Evolutionary conservation across 2,797 vertebrate species (phyloP).

Genomic region (Malacoctenus gilli): DNA sequence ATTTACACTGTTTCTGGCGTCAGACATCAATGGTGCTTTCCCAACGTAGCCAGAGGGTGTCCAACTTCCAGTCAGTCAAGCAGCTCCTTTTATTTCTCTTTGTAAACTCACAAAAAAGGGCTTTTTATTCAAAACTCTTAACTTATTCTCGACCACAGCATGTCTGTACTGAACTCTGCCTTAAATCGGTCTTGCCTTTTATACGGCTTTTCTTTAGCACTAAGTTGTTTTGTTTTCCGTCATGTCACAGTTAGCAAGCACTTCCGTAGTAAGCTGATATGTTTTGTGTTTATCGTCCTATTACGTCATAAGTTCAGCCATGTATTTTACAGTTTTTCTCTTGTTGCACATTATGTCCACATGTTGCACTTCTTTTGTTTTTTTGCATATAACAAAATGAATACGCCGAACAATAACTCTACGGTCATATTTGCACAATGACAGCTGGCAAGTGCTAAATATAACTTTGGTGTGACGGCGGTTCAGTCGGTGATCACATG

Average conservation of each 20-base stretch:
- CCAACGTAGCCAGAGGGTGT: slow-evolving; percentile 46
- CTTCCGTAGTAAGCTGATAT: slow-evolving; percentile 71
- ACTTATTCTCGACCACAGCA: slow-evolving; percentile 58
- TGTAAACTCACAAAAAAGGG: slow-evolving; percentile 40
- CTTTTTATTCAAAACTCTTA: slow-evolving; percentile 43
- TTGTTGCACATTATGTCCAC: slow-evolving; percentile 79
- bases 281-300: slow-evolving; percentile 58
- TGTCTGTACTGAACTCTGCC: slow-evolving; percentile 63
- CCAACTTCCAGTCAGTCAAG: slow-evolving; percentile 25
- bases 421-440: slow-evolving; percentile 66
- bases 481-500: slow-evolving; percentile 28
- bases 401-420: slow-evolving; percentile 44
- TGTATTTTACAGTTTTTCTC: slow-evolving; percentile 58
- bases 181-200: slow-evolving; percentile 58
- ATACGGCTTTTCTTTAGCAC: slow-evolving; percentile 64
- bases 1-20: slow-evolving; percentile 23
- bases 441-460: slow-evolving; percentile 43
- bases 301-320: slow-evolving; percentile 38
- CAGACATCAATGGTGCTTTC: slow-evolving; percentile 16
- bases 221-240: slow-evolving; percentile 63
- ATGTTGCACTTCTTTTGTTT: slow-evolving; percentile 77
- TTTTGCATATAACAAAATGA: slow-evolving; percentile 49
- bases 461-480: slow-evolving; percentile 28
- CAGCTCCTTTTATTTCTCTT: slow-evolving; percentile 30
- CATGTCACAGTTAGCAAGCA: slow-evolving; percentile 70